These are phyloP conservation scores for Linurgus olivaceus DNA, from an alignment of 2,797 vertebrate species.

Conservation along the genomic window DNA sequence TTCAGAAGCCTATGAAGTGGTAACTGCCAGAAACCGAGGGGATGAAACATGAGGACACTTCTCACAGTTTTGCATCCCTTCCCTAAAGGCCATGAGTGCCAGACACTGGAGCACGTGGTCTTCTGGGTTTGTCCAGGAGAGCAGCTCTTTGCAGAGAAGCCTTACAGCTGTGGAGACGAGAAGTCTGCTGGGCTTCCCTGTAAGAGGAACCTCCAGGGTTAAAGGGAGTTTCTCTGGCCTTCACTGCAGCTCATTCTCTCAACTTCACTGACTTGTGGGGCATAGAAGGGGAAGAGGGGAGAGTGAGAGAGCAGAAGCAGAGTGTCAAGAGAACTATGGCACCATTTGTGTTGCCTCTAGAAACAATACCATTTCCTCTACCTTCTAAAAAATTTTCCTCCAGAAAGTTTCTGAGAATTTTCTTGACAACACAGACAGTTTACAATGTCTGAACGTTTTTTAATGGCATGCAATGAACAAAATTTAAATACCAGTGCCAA, in stretches of 20 bases:
- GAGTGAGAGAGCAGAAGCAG: not conserved
- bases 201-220: conserved; percentile 31
- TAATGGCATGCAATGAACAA: conserved; percentile 7
- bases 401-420: conserved; percentile 7
- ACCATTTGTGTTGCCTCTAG: not conserved
- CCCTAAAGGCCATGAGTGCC: not conserved
- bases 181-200: not conserved
- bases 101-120: not conserved
- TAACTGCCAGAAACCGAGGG: not conserved
- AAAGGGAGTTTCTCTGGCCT: not conserved
- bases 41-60: not conserved
- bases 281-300: conserved; percentile 14
- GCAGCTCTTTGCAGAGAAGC: not conserved
- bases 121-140: not conserved
- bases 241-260: not conserved
- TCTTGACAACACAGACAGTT: conserved; percentile 24
- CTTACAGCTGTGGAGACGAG: not conserved
- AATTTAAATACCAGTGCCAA: conserved; percentile 22
- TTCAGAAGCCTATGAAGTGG: not conserved
- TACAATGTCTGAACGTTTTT: not conserved
- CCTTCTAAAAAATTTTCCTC: not conserved
- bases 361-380: not conserved
- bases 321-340: not conserved
- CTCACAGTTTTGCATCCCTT: not conserved
- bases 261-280: not conserved